phyloP scores from a whole-genome alignment of 92 coral and sea anemone species.

The Epizoanthus illoricatus region DNA sequence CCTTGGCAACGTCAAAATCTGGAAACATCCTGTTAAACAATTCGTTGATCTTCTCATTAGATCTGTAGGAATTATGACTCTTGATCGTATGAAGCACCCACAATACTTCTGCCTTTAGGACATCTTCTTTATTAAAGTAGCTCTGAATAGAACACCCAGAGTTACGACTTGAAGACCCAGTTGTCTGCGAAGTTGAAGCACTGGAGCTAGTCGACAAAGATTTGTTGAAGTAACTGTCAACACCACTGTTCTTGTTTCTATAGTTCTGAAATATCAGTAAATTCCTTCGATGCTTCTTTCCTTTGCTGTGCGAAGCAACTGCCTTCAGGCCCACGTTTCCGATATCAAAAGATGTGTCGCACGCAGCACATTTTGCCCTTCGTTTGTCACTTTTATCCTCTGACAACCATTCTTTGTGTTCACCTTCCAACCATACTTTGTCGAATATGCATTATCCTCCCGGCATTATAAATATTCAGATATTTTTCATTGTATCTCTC shows the following conservation, averaged over 20 bases:
- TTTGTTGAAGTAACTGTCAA: too few species aligned
- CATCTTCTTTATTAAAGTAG: slow-evolving; percentile 35
- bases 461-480: slow-evolving; percentile 12
- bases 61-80: slow-evolving; percentile 41
- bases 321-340: too few species aligned
- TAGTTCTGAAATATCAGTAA: too few species aligned
- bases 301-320: too few species aligned
- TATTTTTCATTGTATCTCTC: slow-evolving; percentile 18
- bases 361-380: too few species aligned
- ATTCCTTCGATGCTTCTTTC: too few species aligned
- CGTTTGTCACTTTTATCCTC: too few species aligned
- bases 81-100: slow-evolving; percentile 46
- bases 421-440: slow-evolving; percentile 20
- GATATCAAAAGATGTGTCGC: too few species aligned
- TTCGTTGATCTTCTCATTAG: slow-evolving; percentile 37
- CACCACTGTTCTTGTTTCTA: too few species aligned
- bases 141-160: slow-evolving; percentile 9
- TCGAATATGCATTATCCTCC: slow-evolving; percentile 25
- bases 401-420: too few species aligned
- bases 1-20: slow-evolving; percentile 46
- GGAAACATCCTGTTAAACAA: slow-evolving; percentile 49
- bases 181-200: too few species aligned
- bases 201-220: too few species aligned
- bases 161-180: slow-evolving; percentile 19
- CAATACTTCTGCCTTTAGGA: slow-evolving; percentile 46